Evolutionary conservation across 1,140 invertebrate genomes (phyloP).

Genomic region (Psix sp.): DNA sequence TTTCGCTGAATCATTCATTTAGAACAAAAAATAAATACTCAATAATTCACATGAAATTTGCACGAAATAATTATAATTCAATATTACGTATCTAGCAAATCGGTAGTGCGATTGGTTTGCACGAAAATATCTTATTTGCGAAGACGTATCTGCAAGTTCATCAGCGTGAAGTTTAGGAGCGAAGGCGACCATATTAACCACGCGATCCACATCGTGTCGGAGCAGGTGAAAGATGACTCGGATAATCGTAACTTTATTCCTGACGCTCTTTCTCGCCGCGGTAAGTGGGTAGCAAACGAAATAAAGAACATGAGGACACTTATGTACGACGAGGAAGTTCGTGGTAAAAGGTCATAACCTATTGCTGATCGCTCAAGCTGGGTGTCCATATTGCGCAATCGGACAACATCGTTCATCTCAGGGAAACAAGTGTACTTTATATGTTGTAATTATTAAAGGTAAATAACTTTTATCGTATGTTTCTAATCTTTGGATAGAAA

Average conservation of each 20-base stretch:
- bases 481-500: too few species aligned
- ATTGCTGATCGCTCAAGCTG: too few species aligned
- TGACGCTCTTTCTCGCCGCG: conserved; percentile 8
- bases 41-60: not conserved
- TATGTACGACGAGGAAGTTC: conserved; percentile 1
- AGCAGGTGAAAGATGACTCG: conserved; percentile 44
- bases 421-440: too few species aligned
- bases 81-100: too few species aligned
- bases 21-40: conserved; percentile 3
- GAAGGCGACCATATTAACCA: conserved; percentile 13
- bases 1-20: conserved; percentile 7
- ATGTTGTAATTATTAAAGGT: too few species aligned
- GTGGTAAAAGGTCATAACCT: too few species aligned
- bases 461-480: too few species aligned
- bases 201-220: conserved; percentile 18
- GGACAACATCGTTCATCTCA: too few species aligned
- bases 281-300: conserved; percentile 5
- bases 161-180: conserved; percentile 8
- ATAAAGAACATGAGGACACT: conserved; percentile 1
- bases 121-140: conserved; percentile 7
- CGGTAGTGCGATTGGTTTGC: conserved; percentile 2
- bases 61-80: conserved; percentile 12
- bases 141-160: conserved; percentile 10
- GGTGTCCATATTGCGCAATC: too few species aligned
- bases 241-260: conserved; percentile 35